Conservation (phyloP, 2,113 vertebrate genomes). For the Phaetusa simplex region DNA sequence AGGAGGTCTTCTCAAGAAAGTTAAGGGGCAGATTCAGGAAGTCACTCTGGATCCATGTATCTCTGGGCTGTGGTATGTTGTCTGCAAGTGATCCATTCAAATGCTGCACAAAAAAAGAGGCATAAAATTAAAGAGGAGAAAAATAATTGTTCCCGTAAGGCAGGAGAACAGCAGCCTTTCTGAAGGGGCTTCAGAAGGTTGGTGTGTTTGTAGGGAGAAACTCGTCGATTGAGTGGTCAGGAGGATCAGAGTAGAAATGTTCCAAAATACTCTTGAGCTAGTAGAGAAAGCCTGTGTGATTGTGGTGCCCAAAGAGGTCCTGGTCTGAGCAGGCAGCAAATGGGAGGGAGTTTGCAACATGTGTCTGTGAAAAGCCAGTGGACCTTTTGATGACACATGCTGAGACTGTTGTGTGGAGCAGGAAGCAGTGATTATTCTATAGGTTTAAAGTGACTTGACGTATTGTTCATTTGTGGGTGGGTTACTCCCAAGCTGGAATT, state of each 20-base stretch:
- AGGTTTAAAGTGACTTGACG: background rate
- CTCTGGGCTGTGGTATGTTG: background rate
- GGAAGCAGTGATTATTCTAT: background rate
- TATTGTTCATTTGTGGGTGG: background rate
- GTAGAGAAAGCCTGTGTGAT: background rate
- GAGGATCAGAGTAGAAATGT: background rate
- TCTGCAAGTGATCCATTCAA: background rate
- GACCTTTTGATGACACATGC: background rate
- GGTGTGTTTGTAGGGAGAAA: background rate
- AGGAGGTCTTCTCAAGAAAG: background rate
- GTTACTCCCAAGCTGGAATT: background rate
- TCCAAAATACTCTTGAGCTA: background rate
- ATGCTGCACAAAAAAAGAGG: background rate
- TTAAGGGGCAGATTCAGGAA: background rate
- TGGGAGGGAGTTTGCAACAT: background rate
- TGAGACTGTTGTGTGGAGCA: background rate
- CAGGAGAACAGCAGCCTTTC: background rate
- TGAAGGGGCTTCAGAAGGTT: background rate
- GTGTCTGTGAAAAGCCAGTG: background rate
- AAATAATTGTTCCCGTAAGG: background rate
- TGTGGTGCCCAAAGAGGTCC: background rate
- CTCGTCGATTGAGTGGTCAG: background rate
- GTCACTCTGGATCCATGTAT: background rate
- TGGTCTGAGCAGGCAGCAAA: background rate
- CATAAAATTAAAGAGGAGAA: rapidly evolving